Evolutionary conservation across 2,797 vertebrate genomes (phyloP), one percentile per base, ranked within the genome.

Genomic region (Amblyopsis hoosieri): DNA sequence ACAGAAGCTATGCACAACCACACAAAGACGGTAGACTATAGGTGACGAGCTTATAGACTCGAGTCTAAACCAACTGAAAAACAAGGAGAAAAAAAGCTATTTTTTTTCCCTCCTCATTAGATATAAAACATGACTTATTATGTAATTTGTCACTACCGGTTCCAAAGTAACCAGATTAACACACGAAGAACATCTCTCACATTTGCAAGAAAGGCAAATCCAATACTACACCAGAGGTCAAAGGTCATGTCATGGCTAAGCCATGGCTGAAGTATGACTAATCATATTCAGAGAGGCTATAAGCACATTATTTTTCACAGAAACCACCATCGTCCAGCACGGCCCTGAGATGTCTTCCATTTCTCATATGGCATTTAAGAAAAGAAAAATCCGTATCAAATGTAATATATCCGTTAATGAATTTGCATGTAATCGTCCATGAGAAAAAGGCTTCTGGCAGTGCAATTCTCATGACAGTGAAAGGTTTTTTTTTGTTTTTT

Each of bases 381-480:
- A 50, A 71, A 53, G 58, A 68, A 58, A 74, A 82, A 78, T 68
- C 59, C 57, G 69, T 70, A 66, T 57, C 37, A 37, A 54, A 69
- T 66, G 15, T 48, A 72, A 72, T 76, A 63, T 72, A 60, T 64
- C 23, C 74, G 57, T 69, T 62, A 75, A 80, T 82, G 57, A 83
- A 83, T 72, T 78, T 80, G 64, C 70, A 76, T 67, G 54, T 62
- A 82, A 75, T 76, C 37, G 12, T 19, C 50, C 60, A 47, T 76
- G 58, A 69, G 31, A 66, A 73, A 67, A 64, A 49, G 17, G 23
- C 57, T 45, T 37, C 23, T 23, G 54, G 71, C 60, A 49, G 52
- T 50, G 46, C 17, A 60, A 45, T 57, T 75, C 42, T 60, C 56
- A 64, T 60, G 47, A 58, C 55, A 63, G 29, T n/a, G 54, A 45